Evolutionary conservation across 1,140 invertebrate species (phyloP).

Genomic region (Pogonomyrmex californicus): DNA sequence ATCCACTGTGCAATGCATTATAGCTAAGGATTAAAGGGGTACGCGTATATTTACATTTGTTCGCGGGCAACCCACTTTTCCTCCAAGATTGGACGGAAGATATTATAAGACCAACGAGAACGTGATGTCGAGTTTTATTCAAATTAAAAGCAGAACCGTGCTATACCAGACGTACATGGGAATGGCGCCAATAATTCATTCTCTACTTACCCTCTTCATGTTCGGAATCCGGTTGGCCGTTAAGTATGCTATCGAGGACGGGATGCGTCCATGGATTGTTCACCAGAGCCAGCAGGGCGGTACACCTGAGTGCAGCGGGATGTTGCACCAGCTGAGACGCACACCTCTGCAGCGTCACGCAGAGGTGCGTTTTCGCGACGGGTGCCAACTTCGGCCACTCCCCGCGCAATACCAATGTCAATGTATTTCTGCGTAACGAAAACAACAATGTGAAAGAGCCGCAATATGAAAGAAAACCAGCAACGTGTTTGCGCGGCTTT

Average conservation of each 20-base stretch:
- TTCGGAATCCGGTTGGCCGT: slow-evolving; percentile 84
- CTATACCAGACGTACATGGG: neutral
- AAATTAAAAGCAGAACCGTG: neutral
- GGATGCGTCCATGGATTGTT: slow-evolving; percentile 87
- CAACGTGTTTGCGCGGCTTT: slow-evolving; percentile 14
- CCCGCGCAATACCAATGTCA: slow-evolving; percentile 87
- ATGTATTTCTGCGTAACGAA: slow-evolving; percentile 84
- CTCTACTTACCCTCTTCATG: slow-evolving; percentile 82
- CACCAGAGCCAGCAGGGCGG: slow-evolving; percentile 85
- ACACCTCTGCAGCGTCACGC: slow-evolving; percentile 87
- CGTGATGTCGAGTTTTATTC: neutral
- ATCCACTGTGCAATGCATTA: neutral
- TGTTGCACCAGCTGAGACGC: slow-evolving; percentile 83
- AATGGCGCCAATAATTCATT: neutral
- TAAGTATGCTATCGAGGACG: slow-evolving; percentile 85
- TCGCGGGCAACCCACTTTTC: slow-evolving; percentile 19
- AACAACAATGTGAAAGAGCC: slow-evolving; percentile 3
- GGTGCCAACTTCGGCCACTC: slow-evolving; percentile 87
- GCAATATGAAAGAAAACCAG: neutral
- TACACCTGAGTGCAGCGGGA: slow-evolving; percentile 84
- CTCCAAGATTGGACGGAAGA: neutral
- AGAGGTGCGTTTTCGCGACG: slow-evolving; percentile 87
- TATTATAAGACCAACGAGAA: slow-evolving; percentile 9
- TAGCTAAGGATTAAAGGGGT: neutral
- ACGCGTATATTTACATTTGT: neutral